Evolutionary conservation across 2,113 vertebrate species (phyloP), one percentile per base, ranked within the genome.

Genomic region (Mobula birostris): DNA sequence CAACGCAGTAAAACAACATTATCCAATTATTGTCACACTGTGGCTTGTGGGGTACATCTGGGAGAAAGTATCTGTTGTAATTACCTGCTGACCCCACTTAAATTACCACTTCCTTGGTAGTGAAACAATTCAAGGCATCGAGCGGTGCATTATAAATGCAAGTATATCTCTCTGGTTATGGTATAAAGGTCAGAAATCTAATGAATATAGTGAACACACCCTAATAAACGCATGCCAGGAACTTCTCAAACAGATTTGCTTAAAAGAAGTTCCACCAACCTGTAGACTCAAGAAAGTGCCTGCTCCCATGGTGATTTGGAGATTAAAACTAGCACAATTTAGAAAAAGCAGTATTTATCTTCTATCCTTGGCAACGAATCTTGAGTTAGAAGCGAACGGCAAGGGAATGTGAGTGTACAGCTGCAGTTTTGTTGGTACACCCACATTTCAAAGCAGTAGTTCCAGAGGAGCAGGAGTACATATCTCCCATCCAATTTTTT

Each of bases 351-450:
- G 27, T 11, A 61, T 8, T 63, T 0, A 12, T 24, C 27, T 87
- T 63, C 58, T 88, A 14, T n/a, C 83, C 29, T 88, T 14, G 27
- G 9, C n/a, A 88, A n/a, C 58, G 12, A 61, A 88, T 15, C 29
- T 5, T 15, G 56, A 70, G 11, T 14, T n/a, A n/a, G 80, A 24
- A 40, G 27, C 83, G n/a, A 88, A 63, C 83, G 61, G 83, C 4
- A 63, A 88, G 27, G 83, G 83, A 88, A 5, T 88, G 58, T 56
- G 83, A 88, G 61, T 27, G 61, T 12, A 14, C 58, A 88, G 27
- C 58, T 88, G 83, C 58, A n/a, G 83, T 12, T 63, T 58, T 88
- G 58, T 88, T 58, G 61, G 83, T n/a, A 88, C 83, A 19, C 83
- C 83, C 83, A 88, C 83, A 29, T 88, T 63, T 70, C 58, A 88